Evolutionary conservation across 2,888 invertebrate genomes (phyloP).

Genomic region (Drosophila nigricruria): DNA sequence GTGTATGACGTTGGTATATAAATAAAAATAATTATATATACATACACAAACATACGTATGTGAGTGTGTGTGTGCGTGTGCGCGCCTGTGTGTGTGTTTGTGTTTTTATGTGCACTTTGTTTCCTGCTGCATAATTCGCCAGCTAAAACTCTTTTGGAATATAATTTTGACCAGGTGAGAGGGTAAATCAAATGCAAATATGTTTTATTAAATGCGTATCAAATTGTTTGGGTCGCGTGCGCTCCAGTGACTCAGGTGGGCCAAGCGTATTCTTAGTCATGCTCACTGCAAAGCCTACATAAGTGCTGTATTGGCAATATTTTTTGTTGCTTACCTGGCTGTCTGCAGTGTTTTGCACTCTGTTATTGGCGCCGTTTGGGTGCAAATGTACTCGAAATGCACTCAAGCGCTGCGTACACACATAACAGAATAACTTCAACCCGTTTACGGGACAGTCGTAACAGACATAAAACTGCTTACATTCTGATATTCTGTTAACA

Average conservation of each 20-base stretch:
- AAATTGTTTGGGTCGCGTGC: conserved; percentile 31
- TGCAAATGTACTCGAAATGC: conserved; percentile 59
- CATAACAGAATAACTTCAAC: conserved; percentile 31
- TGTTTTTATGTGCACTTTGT: conserved; percentile 39
- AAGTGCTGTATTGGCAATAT: not conserved
- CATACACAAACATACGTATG: conserved; percentile 18
- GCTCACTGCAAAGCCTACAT: conserved; percentile 3
- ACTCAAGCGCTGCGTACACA: conserved; percentile 24
- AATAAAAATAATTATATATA: conserved; percentile 8
- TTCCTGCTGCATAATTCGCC: conserved; percentile 39
- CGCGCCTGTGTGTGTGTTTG: too few relatives aligned
- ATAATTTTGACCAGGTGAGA: conserved; percentile 30
- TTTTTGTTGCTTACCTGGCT: not conserved
- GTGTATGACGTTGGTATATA: conserved; percentile 23
- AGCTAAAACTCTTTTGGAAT: conserved; percentile 27
- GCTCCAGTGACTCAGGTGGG: conserved; percentile 28
- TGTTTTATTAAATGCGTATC: conserved; percentile 4
- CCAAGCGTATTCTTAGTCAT: conserved; percentile 37
- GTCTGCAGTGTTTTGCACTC: conserved; percentile 39
- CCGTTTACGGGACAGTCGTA: conserved; percentile 10
- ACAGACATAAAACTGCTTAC: conserved; percentile 15
- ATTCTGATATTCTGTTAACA: conserved; percentile 6
- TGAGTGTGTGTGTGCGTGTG: conserved; percentile 14
- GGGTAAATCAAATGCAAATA: not conserved
- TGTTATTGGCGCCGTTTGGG: conserved; percentile 27